These are phyloP conservation scores for Eudemis profundana DNA, from an alignment of 2,888 invertebrate genomes.

Conservation along the genomic window DNA sequence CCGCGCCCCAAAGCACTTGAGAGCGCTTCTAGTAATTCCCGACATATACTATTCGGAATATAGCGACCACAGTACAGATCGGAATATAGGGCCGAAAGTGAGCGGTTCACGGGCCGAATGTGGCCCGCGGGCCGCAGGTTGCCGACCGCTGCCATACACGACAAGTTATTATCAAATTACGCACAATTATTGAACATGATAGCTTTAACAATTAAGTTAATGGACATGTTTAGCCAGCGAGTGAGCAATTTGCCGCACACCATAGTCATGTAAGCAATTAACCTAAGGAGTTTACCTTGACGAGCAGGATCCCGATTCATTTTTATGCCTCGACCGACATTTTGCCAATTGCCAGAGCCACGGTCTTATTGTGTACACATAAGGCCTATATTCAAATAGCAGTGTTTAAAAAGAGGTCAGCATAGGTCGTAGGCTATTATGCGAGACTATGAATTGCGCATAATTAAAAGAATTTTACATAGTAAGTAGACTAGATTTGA, in stretches of 20 bases:
- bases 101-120: too few relatives aligned
- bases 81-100: too few relatives aligned
- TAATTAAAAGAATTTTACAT: conserved; percentile 14
- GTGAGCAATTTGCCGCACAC: conserved; percentile 10
- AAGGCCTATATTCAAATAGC: conserved; percentile 14
- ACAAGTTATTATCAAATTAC: conserved; percentile 9
- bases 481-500: not conserved
- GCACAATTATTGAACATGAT: not conserved
- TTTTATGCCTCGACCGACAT: conserved; percentile 44
- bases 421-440: conserved; percentile 7
- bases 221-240: conserved; percentile 11
- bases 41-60: too few relatives aligned
- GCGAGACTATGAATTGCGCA: conserved; percentile 1
- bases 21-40: too few relatives aligned
- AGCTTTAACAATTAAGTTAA: conserved; percentile 34
- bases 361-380: conserved; percentile 34
- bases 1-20: too few relatives aligned
- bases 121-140: too few relatives aligned
- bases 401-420: conserved; percentile 25
- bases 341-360: conserved; percentile 41
- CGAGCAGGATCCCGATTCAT: conserved; percentile 60
- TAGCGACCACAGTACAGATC: too few relatives aligned
- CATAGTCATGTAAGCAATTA: conserved; percentile 22
- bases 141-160: too few relatives aligned
- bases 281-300: conserved; percentile 65